Evolutionary conservation across 2,113 vertebrate genomes (phyloP), one percentile per base, ranked within the genome.

Genomic region (Sprattus sprattus): DNA sequence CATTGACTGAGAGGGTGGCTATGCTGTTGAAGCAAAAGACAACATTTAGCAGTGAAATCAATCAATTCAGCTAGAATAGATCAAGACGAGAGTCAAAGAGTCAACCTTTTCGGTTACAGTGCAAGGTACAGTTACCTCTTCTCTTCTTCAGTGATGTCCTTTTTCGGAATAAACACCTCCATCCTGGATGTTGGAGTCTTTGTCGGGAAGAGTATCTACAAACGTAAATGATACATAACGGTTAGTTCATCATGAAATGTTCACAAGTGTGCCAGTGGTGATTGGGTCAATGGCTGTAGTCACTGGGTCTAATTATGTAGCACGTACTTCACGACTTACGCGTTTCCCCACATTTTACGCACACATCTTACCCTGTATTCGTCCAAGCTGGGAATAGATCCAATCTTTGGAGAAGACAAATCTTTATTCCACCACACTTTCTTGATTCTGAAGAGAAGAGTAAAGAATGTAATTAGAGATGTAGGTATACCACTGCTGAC

Each of bases 341-440:
- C 39, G 39, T 39, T 49, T 49, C 47, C 47, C 13, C 47, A 9
- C 47, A 49, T 49, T 11, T 49, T 49, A 11, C 52, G 4, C 52
- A 54, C 6, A 49, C 11, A 52, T 52, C 5, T 60, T 60, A 60
- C 54, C 54, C 5, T 60, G 18, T 60, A 20, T 60, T 60, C 54
- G 22, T 18, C 4, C 52, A 13, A 13, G 18, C 16, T 54, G 52
- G 18, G 52, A 60, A 8, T 52, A 78, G 90, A 18, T 32, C 87
- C 82, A 52, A 91, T 89, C 84, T 90, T 91, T 71, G 86, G 71
- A 85, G 45, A 84, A 75, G 87, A 88, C 20, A 50, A 45, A 52
- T 92, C 84, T 54, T 28, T 84, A 84, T 93, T 91, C 93, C 88
- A 91, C 91, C 89, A 94, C 2, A 83, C 86, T 13, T 0, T 81